phyloP scores from a whole-genome alignment of 2,888 invertebrate genomes.

The Epirrhoe tristata region DNA sequence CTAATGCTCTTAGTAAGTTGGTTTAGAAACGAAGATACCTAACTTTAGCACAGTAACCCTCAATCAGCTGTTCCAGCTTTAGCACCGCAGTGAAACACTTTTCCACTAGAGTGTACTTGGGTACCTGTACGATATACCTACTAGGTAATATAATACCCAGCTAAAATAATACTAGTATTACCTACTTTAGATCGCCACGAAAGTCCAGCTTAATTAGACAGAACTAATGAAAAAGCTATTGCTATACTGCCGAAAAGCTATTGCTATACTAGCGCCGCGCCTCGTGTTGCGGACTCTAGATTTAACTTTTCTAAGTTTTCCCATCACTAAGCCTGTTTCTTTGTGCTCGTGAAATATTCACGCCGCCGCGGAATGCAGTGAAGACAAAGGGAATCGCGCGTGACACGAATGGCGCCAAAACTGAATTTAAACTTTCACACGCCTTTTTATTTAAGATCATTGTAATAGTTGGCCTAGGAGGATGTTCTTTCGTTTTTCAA shows the following conservation, averaged over 20 bases:
- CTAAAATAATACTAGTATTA: too few species aligned
- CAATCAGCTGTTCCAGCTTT: neutral
- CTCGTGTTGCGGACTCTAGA: too few species aligned
- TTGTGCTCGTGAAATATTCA: slow-evolving; percentile 36
- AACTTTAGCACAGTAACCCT: neutral
- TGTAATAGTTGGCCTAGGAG: neutral
- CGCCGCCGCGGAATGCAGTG: slow-evolving; percentile 25
- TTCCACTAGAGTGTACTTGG: slow-evolving; percentile 1
- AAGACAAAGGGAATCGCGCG: slow-evolving; percentile 33
- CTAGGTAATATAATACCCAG: neutral
- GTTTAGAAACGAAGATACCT: neutral
- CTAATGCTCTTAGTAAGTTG: too few species aligned
- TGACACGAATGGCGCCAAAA: slow-evolving; percentile 27
- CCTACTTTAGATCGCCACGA: too few species aligned
- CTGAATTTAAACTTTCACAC: slow-evolving; percentile 30
- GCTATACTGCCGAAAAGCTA: too few species aligned
- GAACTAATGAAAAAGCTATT: too few species aligned
- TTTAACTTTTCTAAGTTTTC: neutral
- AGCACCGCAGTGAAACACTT: too few species aligned
- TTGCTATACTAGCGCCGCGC: too few species aligned
- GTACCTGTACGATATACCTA: too few species aligned
- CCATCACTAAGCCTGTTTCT: slow-evolving; percentile 48
- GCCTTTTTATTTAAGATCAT: slow-evolving; percentile 1
- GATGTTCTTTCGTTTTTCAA: too few species aligned
- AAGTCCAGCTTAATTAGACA: too few species aligned